phyloP scores from a whole-genome alignment of 2,797 vertebrate species.

The Propithecus deckenii region DNA sequence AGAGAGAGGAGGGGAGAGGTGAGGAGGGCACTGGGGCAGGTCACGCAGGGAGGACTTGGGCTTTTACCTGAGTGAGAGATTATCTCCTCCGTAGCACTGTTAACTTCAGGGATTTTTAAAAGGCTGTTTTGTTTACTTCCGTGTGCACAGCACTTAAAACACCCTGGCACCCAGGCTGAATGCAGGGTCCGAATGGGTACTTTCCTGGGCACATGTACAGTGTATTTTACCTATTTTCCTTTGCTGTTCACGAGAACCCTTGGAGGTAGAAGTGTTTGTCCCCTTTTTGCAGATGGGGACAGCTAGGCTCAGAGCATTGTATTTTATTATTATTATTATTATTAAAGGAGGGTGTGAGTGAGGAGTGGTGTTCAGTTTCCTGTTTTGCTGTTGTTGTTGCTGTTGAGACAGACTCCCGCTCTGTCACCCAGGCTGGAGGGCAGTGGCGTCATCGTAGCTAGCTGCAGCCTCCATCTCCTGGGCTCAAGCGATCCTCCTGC shows the following conservation, averaged over 20 bases:
- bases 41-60: neutral
- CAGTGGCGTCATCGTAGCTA: no score
- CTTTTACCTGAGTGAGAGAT: neutral
- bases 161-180: neutral
- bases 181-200: neutral
- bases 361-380: no score
- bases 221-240: neutral
- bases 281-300: neutral
- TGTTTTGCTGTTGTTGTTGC: no score
- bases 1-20: neutral
- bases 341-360: no score
- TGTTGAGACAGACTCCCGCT: no score
- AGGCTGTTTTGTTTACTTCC: neutral
- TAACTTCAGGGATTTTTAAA: neutral
- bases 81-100: neutral
- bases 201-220: neutral
- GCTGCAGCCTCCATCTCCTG: no score
- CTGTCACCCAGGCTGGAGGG: no score
- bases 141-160: neutral
- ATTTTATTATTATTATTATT: no score
- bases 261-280: neutral
- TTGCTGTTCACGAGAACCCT: neutral
- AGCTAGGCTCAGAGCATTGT: neutral
- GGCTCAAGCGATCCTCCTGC: no score
- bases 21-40: neutral